Conservation (phyloP, 2,888 invertebrate species). For the Ganaspis brasiliensis region DNA sequence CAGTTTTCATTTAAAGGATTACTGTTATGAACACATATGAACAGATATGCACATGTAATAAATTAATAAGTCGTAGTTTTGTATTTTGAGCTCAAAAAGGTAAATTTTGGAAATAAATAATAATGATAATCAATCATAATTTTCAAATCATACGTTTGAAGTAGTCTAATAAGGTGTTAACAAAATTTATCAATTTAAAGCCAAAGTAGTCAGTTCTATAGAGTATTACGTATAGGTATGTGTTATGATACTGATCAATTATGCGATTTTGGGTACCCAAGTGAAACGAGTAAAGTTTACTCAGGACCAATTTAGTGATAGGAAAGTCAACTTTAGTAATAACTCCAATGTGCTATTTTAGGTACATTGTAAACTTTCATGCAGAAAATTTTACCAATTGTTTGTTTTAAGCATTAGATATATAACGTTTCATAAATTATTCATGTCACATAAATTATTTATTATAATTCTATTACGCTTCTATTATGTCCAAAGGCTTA, state of each 20-base stretch:
- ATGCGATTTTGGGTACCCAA: neutral
- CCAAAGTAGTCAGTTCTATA: neutral
- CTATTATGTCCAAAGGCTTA: no score
- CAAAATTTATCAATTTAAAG: neutral
- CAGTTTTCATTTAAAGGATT: neutral
- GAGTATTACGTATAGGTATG: neutral
- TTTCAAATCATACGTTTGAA: neutral
- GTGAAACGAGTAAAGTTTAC: slow-evolving; percentile 25
- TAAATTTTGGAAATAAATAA: neutral
- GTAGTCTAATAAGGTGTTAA: neutral
- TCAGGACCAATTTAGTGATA: slow-evolving; percentile 38
- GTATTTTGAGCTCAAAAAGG: neutral
- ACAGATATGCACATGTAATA: neutral
- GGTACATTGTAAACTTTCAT: slow-evolving; percentile 12
- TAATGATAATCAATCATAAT: no score
- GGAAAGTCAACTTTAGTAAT: slow-evolving; percentile 36
- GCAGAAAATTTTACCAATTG: neutral
- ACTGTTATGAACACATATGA: no score
- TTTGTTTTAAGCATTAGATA: neutral
- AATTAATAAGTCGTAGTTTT: neutral
- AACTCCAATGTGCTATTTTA: slow-evolving; percentile 25
- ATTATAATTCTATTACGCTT: no score
- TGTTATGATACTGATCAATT: neutral
- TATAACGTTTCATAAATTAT: no score
- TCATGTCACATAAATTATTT: no score